These are phyloP conservation scores for Elysia crispata DNA, from an alignment of 2,888 invertebrate species.

Conservation along the genomic window DNA sequence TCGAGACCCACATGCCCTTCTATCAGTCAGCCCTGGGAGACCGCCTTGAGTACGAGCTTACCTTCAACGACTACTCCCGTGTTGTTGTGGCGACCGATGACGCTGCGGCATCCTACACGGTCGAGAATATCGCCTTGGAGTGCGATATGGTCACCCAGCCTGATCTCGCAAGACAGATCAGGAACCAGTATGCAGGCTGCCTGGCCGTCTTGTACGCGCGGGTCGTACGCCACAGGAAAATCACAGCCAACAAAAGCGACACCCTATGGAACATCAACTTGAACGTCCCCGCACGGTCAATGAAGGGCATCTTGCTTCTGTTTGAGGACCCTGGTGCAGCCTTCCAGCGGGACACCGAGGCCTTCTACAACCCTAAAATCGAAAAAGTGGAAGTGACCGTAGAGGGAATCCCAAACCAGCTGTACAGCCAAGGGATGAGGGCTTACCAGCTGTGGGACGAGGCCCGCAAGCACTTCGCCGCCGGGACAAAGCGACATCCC, in stretches of 20 bases:
- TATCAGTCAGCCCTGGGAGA: too few relatives aligned
- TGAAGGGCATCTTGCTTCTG: constrained; percentile 2
- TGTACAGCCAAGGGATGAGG: constrained; percentile 5
- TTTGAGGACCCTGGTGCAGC: not conserved
- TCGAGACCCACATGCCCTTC: constrained; percentile 24
- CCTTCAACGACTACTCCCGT: not conserved
- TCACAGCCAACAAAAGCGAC: too few relatives aligned
- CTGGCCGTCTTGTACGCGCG: not conserved
- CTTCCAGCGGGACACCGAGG: too few relatives aligned
- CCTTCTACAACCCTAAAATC: constrained; percentile 23
- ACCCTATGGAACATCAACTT: too few relatives aligned
- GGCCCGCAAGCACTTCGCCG: not conserved
- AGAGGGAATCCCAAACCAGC: too few relatives aligned
- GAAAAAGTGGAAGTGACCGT: not conserved
- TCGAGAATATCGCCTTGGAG: not conserved
- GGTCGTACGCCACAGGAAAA: not conserved
- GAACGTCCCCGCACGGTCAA: too few relatives aligned
- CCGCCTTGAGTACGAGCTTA: too few relatives aligned
- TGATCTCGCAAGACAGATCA: too few relatives aligned
- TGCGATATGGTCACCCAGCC: constrained; percentile 3
- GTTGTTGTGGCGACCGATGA: not conserved
- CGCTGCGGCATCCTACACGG: not conserved
- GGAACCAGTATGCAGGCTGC: not conserved
- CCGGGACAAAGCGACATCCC: not conserved
- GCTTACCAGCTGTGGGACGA: constrained; percentile 21